Evolutionary conservation across 2,888 invertebrate species (phyloP), one percentile per base, ranked within the genome.

Genomic region (Heliconius aoede): DNA sequence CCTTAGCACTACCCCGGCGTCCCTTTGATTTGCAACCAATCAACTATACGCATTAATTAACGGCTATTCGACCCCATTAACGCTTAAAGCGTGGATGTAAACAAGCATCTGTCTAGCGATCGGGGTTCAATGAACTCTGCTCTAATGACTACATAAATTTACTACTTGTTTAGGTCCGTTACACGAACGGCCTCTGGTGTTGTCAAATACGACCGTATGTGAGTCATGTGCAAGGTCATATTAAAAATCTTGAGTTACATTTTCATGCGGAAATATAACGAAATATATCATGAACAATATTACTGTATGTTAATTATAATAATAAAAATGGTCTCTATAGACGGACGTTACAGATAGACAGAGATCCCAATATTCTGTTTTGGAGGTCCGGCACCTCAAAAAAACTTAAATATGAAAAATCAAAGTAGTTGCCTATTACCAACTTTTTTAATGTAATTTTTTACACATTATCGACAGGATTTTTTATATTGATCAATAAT

Each of bases 61-160:
- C 79, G 73, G 79, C 79, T 79, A 83, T 84, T 83, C 80, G 81
- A 79, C 78, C 82, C 81, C 80, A 81, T 83, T 83, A 81, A 80
- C 79, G 73, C 74, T 73, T 76, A 72, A 51, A 74, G 61, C 74
- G 73, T 51, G 78, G 80, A 79, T 83, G 83, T 83, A 84, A 81
- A 83, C 84, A 83, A 85, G 82, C 76, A 83, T 84, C 83, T 84
- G 81, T 86, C 88, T 87, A 84, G 84, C 84, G 83, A 86, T 85
- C 84, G 81, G 80, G 80, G 83, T 82, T 81, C 81, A 78, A 69
- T 80, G 83, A 83, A 81, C 82, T 81, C 58, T 75, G 80, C 76
- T 79, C 83, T 86, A 87, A 87, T 87, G 85, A 84, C 85, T 83
- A 77, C 81, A 86, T 86, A 86, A 89, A 89, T 86, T 84, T 80